Conservation (phyloP, 2,888 invertebrate species). For the Protonemura montana region DNA sequence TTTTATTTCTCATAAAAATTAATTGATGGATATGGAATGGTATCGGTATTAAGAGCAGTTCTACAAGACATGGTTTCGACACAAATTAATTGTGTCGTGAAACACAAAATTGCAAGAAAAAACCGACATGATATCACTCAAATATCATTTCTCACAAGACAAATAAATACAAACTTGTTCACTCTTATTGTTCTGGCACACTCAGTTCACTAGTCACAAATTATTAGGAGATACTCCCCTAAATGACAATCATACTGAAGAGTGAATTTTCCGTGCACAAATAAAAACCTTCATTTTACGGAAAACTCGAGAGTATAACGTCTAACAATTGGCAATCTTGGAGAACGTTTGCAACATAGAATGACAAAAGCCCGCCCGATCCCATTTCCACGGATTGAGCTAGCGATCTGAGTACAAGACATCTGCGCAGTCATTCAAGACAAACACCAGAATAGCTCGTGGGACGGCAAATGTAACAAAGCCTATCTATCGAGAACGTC, state of each 20-base stretch:
- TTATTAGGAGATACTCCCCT: background rate
- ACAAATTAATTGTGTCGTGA: background rate
- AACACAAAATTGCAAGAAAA: background rate
- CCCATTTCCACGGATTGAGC: background rate
- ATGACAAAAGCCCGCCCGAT: background rate
- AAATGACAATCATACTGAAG: background rate
- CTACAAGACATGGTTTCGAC: slow-evolving; percentile 28
- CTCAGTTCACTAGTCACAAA: background rate
- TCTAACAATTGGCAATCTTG: background rate
- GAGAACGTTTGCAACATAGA: background rate
- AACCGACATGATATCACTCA: background rate
- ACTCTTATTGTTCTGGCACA: slow-evolving; percentile 12
- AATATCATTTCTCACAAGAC: background rate
- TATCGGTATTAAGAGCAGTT: slow-evolving; percentile 39
- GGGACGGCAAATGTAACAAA: background rate
- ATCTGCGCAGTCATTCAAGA: background rate
- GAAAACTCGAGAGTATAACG: background rate
- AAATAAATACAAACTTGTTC: slow-evolving; percentile 4
- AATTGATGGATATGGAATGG: slow-evolving; percentile 46
- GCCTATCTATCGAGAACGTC: slow-evolving; percentile 2
- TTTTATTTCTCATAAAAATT: slow-evolving; percentile 43
- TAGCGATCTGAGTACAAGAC: background rate
- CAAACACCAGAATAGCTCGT: background rate
- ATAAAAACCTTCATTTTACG: background rate
- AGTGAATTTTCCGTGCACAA: background rate